Evolutionary conservation across 1,140 invertebrate genomes (phyloP).

Genomic region (Pygmarrhopalites habei): DNA sequence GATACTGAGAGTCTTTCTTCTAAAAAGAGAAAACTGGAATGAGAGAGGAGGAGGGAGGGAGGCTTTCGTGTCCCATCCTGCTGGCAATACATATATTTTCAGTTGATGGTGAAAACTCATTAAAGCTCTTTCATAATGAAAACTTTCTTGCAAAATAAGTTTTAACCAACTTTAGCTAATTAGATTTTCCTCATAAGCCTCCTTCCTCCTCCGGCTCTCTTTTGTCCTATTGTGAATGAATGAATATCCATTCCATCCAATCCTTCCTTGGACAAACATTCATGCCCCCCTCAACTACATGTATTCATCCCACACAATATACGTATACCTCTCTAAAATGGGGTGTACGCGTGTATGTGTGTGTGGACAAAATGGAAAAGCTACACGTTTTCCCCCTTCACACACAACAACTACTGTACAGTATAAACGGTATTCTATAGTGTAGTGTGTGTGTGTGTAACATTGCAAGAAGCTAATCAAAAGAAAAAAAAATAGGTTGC

Average conservation of each 20-base stretch:
- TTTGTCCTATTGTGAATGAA: conserved; percentile 32
- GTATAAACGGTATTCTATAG: too few species aligned
- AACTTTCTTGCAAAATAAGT: conserved; percentile 41
- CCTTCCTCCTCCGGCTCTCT: conserved; percentile 25
- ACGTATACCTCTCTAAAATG: too few species aligned
- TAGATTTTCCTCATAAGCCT: conserved; percentile 39
- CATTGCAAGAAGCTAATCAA: conserved; percentile 15
- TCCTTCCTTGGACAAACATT: conserved; percentile 11
- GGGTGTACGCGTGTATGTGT: too few species aligned
- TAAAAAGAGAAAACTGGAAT: too few species aligned
- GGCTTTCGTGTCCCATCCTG: too few species aligned
- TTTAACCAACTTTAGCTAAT: conserved; percentile 40
- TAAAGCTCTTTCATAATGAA: conserved; percentile 40
- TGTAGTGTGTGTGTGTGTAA: too few species aligned
- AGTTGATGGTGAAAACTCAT: conserved; percentile 40
- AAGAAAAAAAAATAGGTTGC: not conserved
- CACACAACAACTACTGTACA: too few species aligned
- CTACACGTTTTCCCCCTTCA: too few species aligned
- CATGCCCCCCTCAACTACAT: not conserved
- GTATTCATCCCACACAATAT: too few species aligned
- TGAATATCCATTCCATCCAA: conserved; percentile 25
- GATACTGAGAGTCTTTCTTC: too few species aligned
- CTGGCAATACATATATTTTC: conserved; percentile 31
- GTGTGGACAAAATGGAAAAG: too few species aligned
- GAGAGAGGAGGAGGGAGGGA: too few species aligned